Evolutionary conservation across 2,113 vertebrate species (phyloP).

Genomic region (Delphinus delphis): DNA sequence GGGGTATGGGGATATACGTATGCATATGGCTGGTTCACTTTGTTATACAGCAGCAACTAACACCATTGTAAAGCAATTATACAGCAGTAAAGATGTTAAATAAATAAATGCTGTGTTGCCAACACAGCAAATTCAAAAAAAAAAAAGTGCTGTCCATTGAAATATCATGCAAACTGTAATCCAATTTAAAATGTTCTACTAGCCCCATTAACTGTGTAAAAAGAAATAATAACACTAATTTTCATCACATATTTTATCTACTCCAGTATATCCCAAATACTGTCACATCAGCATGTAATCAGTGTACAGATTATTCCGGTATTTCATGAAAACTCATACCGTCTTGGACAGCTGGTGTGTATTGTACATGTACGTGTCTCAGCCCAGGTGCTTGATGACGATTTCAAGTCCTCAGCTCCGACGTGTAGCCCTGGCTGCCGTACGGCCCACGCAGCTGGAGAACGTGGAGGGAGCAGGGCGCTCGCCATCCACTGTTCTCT

Average conservation of each 20-base stretch:
- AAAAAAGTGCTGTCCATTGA: neutral
- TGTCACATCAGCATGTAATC: neutral
- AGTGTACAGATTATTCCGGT: neutral
- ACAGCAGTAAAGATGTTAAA: too few relatives aligned
- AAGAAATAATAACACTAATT: neutral
- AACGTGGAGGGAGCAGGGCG: neutral
- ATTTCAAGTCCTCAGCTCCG: neutral
- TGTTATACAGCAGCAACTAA: too few relatives aligned
- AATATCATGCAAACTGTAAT: neutral
- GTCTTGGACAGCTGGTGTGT: neutral
- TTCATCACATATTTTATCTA: neutral
- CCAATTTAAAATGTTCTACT: neutral
- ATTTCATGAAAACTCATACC: neutral
- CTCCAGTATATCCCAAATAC: neutral
- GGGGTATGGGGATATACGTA: too few relatives aligned
- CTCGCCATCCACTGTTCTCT: neutral
- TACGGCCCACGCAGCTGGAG: neutral
- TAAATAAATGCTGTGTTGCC: too few relatives aligned
- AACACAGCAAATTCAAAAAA: too few relatives aligned
- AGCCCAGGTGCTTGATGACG: neutral
- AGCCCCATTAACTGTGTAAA: neutral
- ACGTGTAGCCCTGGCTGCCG: neutral
- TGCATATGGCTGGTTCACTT: too few relatives aligned
- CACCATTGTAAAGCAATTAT: too few relatives aligned
- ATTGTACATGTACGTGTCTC: neutral